Evolutionary conservation across 2,797 vertebrate species (phyloP).

Genomic region (Pampus argenteus): DNA sequence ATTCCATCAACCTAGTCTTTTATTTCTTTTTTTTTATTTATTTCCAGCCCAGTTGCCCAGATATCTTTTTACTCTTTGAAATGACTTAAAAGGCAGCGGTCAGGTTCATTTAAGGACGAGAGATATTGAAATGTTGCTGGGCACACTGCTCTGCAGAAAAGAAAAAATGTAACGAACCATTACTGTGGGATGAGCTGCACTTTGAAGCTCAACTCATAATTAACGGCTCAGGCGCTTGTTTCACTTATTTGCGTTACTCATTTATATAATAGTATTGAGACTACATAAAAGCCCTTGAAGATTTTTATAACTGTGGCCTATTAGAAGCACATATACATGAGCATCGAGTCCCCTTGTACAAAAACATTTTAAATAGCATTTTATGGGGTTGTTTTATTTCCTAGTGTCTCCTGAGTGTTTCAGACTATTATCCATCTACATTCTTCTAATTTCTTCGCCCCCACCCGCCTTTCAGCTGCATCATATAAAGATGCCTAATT

Average conservation of each 20-base stretch:
- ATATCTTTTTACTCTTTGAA: constrained; percentile 42
- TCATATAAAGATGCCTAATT: constrained; percentile 81
- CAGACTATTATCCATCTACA: constrained; percentile 52
- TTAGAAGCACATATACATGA: constrained; percentile 45
- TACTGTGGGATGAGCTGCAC: constrained; percentile 28
- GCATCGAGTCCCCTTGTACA: constrained; percentile 19
- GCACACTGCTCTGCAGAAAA: constrained; percentile 37
- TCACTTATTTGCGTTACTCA: constrained; percentile 33
- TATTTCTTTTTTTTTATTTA: constrained; percentile 15
- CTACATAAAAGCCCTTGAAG: constrained; percentile 42
- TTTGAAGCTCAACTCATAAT: constrained; percentile 55
- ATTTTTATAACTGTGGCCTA: constrained; percentile 22
- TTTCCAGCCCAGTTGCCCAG: not conserved
- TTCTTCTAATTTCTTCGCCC: constrained; percentile 56
- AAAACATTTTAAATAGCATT: constrained; percentile 56
- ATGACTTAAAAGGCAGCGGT: constrained; percentile 34
- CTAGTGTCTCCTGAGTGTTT: constrained; percentile 63
- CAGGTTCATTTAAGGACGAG: constrained; percentile 38
- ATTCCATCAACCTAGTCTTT: constrained; percentile 31
- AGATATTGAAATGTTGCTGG: constrained; percentile 27
- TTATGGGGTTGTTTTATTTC: constrained; percentile 57
- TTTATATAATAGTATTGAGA: constrained; percentile 30
- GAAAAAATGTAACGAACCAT: constrained; percentile 40
- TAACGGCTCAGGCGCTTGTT: constrained; percentile 45
- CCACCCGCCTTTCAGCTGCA: constrained; percentile 58